phyloP scores from a whole-genome alignment of 2,797 vertebrate genomes.

The Chanos chanos region DNA sequence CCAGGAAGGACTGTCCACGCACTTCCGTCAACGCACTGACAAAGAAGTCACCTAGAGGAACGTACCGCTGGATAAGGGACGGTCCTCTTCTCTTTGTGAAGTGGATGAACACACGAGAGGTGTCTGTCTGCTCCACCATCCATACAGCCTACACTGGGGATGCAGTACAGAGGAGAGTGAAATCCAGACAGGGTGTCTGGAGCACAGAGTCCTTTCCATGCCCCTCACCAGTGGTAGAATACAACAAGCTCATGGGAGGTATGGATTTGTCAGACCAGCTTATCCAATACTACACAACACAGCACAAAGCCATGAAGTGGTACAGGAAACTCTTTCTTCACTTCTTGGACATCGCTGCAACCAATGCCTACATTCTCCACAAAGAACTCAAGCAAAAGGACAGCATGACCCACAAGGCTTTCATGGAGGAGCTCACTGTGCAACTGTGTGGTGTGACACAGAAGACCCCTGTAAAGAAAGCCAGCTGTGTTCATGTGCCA shows the following conservation, averaged over 20 bases:
- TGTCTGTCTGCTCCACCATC: too few relatives aligned
- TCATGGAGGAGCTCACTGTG: conserved; percentile 35
- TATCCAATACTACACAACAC: conserved; percentile 26
- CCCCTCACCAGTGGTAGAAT: conserved; percentile 15
- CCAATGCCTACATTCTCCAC: conserved; percentile 35
- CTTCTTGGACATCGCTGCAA: conserved; percentile 40
- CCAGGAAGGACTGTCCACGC: too few relatives aligned
- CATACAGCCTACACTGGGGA: too few relatives aligned
- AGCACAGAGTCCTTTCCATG: background rate
- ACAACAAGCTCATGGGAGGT: conserved; percentile 28
- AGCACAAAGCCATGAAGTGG: conserved; percentile 32
- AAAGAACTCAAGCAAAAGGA: conserved; percentile 27
- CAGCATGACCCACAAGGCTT: conserved; percentile 24
- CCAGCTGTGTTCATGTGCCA: conserved; percentile 7
- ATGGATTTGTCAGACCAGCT: conserved; percentile 31
- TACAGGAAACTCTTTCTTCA: conserved; percentile 35
- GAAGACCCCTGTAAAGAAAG: background rate
- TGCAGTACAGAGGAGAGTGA: too few relatives aligned
- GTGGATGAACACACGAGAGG: too few relatives aligned
- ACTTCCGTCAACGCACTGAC: too few relatives aligned
- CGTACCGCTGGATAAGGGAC: too few relatives aligned
- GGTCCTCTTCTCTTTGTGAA: too few relatives aligned
- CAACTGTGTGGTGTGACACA: conserved; percentile 27
- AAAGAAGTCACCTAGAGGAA: too few relatives aligned
- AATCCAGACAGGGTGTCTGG: background rate